phyloP scores from a whole-genome alignment of 2,797 vertebrate genomes.

The Gallinago solitaria region DNA sequence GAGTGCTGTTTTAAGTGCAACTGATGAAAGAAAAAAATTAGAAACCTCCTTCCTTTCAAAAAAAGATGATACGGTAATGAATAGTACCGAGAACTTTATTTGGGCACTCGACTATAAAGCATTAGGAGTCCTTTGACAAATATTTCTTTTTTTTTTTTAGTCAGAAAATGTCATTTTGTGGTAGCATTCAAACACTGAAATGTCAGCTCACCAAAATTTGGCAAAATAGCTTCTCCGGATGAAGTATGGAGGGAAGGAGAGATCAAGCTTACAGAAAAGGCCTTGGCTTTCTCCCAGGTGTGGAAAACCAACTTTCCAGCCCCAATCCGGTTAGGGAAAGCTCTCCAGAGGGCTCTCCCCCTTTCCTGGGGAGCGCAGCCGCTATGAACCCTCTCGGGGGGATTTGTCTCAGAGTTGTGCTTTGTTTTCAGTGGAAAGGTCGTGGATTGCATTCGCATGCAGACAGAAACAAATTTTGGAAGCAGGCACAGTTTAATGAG shows the following conservation, averaged over 20 bases:
- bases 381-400: neutral
- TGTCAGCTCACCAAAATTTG: conserved; percentile 54
- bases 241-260: conserved; percentile 16
- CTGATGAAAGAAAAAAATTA: neutral
- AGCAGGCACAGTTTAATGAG: neutral
- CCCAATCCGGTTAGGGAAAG: neutral
- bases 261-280: conserved; percentile 12
- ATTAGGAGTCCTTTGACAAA: neutral
- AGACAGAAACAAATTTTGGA: conserved; percentile 8
- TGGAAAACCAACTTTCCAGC: conserved; percentile 40
- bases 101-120: neutral
- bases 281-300: conserved; percentile 26
- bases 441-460: rapidly evolving
- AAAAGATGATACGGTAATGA: neutral
- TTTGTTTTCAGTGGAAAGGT: conserved; percentile 41
- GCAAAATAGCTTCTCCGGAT: conserved; percentile 36
- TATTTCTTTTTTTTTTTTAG: neutral
- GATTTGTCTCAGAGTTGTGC: neutral
- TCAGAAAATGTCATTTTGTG: conserved; percentile 30
- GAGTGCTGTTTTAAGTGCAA: neutral
- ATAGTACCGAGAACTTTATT: neutral
- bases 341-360: neutral
- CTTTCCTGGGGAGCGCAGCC: conserved; percentile 2
- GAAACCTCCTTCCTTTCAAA: neutral
- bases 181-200: neutral